These are phyloP conservation scores for Cryptocheilus praepositus DNA, from an alignment of 2,888 invertebrate genomes.

Conservation along the genomic window DNA sequence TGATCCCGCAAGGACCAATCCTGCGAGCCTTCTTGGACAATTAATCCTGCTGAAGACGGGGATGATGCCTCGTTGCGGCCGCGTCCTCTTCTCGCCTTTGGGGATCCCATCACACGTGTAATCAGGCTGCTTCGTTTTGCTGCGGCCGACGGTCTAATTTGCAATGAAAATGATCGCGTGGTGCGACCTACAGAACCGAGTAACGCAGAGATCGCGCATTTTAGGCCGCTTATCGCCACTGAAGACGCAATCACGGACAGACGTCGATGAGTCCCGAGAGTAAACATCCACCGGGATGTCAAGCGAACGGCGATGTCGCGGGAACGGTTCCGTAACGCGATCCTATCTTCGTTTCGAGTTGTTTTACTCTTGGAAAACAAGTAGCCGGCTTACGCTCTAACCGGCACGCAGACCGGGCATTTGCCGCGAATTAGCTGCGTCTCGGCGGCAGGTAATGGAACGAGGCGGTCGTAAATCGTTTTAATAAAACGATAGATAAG, in stretches of 20 bases:
- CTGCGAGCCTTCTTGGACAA: slow-evolving; percentile 7
- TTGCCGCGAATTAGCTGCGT: background rate
- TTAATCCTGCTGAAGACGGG: slow-evolving; percentile 27
- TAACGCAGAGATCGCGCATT: background rate
- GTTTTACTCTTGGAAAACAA: no score
- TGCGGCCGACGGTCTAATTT: slow-evolving; percentile 14
- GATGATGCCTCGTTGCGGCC: slow-evolving; percentile 10
- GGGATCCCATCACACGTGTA: no score
- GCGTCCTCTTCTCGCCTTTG: background rate
- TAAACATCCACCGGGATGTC: no score
- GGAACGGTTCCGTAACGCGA: no score
- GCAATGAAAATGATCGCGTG: slow-evolving; percentile 47
- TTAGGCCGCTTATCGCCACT: no score
- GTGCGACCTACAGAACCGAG: no score
- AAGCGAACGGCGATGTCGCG: no score
- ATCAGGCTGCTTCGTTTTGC: no score
- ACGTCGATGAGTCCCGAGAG: no score
- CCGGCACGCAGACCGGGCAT: no score
- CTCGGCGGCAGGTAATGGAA: slow-evolving; percentile 3
- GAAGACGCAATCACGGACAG: no score
- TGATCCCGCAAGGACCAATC: slow-evolving; percentile 23
- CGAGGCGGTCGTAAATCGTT: slow-evolving; percentile 9
- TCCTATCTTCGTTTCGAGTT: no score
- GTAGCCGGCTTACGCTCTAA: slow-evolving; percentile 7
- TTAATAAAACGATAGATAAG: slow-evolving; percentile 43